These are phyloP conservation scores for Gnathonemus longibarbis DNA, from an alignment of 2,113 vertebrate genomes.

Conservation along the genomic window DNA sequence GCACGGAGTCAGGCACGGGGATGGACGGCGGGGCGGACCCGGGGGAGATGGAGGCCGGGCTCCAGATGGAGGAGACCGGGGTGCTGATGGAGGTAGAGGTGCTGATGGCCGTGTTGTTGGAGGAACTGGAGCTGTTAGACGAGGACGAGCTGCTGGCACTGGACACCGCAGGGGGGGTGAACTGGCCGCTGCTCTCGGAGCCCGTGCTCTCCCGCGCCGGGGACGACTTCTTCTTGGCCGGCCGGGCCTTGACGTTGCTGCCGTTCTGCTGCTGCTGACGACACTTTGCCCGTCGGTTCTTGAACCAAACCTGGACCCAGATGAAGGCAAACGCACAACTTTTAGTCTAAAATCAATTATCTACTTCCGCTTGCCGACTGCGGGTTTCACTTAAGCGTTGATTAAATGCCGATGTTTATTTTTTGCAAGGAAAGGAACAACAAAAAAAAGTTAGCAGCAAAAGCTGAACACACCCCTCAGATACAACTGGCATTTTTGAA, in stretches of 20 bases:
- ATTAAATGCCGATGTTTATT: not conserved
- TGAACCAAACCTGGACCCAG: slow-evolving; percentile 85
- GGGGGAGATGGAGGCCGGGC: slow-evolving; percentile 87
- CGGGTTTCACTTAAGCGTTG: not conserved
- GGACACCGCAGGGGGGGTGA: slow-evolving; percentile 78
- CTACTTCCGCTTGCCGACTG: not conserved
- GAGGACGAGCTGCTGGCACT: slow-evolving; percentile 72
- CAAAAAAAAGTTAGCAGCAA: not conserved
- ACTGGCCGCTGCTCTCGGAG: slow-evolving; percentile 89
- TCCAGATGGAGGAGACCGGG: slow-evolving; percentile 87
- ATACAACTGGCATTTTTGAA: not conserved
- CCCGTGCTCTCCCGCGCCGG: slow-evolving; percentile 83
- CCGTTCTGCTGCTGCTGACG: slow-evolving; percentile 86
- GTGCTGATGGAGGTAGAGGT: slow-evolving; percentile 69
- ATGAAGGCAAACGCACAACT: not conserved
- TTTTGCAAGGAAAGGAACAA: not conserved
- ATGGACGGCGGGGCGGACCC: slow-evolving; percentile 62
- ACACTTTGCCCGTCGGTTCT: slow-evolving; percentile 76
- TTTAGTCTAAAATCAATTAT: not conserved
- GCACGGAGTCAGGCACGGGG: slow-evolving; percentile 63
- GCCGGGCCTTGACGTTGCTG: slow-evolving; percentile 71
- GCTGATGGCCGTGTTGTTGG: slow-evolving; percentile 49
- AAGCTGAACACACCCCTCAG: not conserved
- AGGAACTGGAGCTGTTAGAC: slow-evolving; percentile 55
- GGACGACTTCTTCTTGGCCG: slow-evolving; percentile 85